Evolutionary conservation across 2,113 vertebrate genomes (phyloP).

Genomic region (Australoheros scitulus): DNA sequence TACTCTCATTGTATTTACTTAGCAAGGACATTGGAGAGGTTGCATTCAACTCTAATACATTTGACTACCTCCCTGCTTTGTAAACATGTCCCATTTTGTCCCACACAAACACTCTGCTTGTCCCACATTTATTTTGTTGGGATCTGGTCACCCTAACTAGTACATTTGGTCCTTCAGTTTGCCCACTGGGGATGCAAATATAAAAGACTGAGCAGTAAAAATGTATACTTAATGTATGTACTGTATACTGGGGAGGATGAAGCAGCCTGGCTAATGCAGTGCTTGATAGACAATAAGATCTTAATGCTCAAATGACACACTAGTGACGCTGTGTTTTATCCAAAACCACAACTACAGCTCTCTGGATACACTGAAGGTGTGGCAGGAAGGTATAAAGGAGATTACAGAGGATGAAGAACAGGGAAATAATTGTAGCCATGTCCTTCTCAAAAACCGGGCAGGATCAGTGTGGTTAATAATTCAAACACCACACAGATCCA

Average conservation of each 20-base stretch:
- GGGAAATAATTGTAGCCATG: constrained; percentile 11
- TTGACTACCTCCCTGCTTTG: neutral
- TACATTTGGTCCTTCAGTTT: neutral
- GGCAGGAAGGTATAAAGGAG: neutral
- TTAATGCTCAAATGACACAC: neutral
- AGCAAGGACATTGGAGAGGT: neutral
- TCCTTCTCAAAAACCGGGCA: constrained; percentile 13
- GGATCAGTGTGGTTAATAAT: neutral
- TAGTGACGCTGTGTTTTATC: neutral
- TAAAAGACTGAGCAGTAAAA: neutral
- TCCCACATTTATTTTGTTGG: neutral
- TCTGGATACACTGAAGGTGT: neutral
- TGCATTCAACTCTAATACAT: neutral
- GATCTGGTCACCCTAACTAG: neutral
- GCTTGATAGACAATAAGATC: neutral
- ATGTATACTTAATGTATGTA: neutral
- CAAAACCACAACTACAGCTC: neutral
- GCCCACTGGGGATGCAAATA: neutral
- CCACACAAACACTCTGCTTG: neutral
- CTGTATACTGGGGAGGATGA: neutral
- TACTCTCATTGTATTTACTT: neutral
- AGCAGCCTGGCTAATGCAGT: neutral
- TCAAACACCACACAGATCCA: neutral
- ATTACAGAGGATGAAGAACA: neutral
- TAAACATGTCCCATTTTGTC: neutral